Percentiles rank a stretch among this genome's conserved stretches.
Evolutionary conservation across 2,113 vertebrate genomes (phyloP).

Genomic region (Noturus placidus): DNA sequence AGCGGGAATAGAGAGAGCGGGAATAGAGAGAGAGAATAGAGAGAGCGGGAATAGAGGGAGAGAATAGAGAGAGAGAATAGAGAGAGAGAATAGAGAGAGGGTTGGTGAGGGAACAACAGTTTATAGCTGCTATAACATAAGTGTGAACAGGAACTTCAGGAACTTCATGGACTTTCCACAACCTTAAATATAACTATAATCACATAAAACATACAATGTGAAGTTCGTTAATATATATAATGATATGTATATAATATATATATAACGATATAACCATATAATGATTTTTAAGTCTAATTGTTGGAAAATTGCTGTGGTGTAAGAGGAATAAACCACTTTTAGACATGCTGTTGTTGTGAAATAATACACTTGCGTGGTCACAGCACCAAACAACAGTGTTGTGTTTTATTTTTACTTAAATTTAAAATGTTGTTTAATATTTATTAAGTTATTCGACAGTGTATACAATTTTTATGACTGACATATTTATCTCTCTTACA

Average conservation of each 20-base stretch:
- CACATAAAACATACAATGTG: too few relatives aligned
- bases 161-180: not conserved
- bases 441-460: not conserved
- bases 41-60: too few relatives aligned
- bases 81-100: not conserved
- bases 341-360: too few relatives aligned
- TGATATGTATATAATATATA: too few relatives aligned
- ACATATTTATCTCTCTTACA: slow-evolving; percentile 9
- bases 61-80: too few relatives aligned
- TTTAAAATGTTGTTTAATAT: not conserved
- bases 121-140: not conserved
- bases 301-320: not conserved
- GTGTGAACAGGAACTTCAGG: not conserved
- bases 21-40: too few relatives aligned
- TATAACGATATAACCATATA: too few relatives aligned
- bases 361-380: too few relatives aligned
- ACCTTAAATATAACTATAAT: not conserved
- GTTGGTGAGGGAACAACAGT: not conserved
- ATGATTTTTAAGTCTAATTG: not conserved
- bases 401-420: not conserved
- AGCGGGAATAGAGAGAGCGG: too few relatives aligned
- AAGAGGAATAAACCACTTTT: not conserved
- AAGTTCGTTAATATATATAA: too few relatives aligned
- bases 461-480: not conserved
- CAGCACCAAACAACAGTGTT: too few relatives aligned